Evolutionary conservation across 35 echinoderm and acorn worm genomes (phyloP), one percentile per base, ranked within the genome.

Genomic region (Apostichopus parvimensis): DNA sequence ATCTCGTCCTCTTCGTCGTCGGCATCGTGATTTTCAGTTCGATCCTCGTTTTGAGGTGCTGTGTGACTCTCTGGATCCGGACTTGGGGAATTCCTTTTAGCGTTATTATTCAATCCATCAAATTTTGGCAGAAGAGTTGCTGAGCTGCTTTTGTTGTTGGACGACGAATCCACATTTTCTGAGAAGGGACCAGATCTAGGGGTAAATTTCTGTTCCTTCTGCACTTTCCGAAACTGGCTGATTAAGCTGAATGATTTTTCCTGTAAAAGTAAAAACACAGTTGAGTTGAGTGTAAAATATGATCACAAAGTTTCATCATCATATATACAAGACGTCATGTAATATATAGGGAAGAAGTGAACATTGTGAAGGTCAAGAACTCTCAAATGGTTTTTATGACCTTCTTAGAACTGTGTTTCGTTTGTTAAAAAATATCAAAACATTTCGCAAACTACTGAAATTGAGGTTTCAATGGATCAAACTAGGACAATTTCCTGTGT

Each of bases 1-100:
- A 66, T 45, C 24, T 88, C 86, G 9, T 88, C 86, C 14, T 88
- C 86, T 21, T 88, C 86, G 57, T 88, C 86, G n/a, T 88, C 86
- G 9, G 86, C 86, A 15, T 72, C 60, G 25, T 87, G 85, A 28
- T 88, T 52, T 14, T 88, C 86, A n/a, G 86, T 88, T 12, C 28
- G 57, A 15, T 88, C 86, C 45, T 88, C 86, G 15, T 88, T 60
- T 6, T 73, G 86, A 6, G 22, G 57, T 10, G 81, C 18, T 2
- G 71, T 64, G 15, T 88, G 57, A 55, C 61, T 88, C 25, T 73
- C 86, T 52, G 11, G 6, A n/a, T 73, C 86, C 3, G 86, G 86
- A 64, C 86, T 88, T 5, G 60, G 54, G 3, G 86, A 52, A 45
- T 88, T 73, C 64, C 28, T 88, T 54, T 88, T 88, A 52, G 23